Evolutionary conservation across 2,797 vertebrate genomes (phyloP).

Genomic region (Myotis pilosus): DNA sequence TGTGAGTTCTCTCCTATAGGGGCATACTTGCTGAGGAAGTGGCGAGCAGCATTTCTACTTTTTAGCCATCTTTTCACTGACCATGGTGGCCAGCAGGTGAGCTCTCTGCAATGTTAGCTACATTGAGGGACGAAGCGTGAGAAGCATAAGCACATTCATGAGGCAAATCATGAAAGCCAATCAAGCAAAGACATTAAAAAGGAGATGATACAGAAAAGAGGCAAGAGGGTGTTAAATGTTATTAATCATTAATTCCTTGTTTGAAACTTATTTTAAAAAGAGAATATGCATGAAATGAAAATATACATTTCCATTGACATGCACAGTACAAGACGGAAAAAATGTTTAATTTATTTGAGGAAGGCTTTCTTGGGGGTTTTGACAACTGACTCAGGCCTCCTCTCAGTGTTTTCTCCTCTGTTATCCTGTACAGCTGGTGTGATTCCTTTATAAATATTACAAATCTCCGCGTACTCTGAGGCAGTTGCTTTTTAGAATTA

Average conservation of each 20-base stretch:
- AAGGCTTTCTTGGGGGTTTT: neutral
- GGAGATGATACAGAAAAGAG: neutral
- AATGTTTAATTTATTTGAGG: neutral
- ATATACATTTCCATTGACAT: neutral
- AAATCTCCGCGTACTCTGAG: neutral
- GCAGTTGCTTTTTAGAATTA: neutral
- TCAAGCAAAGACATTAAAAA: neutral
- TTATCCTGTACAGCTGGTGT: neutral
- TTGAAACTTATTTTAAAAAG: neutral
- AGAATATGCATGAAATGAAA: slow-evolving; percentile 14
- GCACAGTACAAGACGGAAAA: neutral
- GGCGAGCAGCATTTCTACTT: neutral
- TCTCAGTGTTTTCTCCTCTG: neutral
- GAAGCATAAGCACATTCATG: neutral
- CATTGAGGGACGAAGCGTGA: neutral
- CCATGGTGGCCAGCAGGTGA: neutral
- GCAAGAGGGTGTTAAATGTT: neutral
- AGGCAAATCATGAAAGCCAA: neutral
- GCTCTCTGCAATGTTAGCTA: neutral
- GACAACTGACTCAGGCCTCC: neutral
- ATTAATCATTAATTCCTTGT: neutral
- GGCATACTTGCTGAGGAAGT: neutral
- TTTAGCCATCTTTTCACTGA: neutral
- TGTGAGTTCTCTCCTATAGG: neutral
- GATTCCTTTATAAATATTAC: slow-evolving; percentile 30